phyloP scores from a whole-genome alignment of 2,888 invertebrate genomes.

The Nomada flava region DNA sequence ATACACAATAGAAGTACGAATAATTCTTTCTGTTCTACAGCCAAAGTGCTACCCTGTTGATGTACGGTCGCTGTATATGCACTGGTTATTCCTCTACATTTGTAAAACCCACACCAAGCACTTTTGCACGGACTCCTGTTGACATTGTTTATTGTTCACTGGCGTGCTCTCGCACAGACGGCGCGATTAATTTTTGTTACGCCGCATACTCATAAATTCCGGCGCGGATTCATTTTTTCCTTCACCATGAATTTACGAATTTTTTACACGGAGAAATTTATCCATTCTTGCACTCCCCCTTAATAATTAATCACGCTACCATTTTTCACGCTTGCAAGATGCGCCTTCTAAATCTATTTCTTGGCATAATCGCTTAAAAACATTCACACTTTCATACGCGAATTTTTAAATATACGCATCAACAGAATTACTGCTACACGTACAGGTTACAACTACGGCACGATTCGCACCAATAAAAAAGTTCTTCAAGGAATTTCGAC shows the following conservation, averaged over 20 bases:
- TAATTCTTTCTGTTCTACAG: too few species aligned
- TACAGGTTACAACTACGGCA: too few species aligned
- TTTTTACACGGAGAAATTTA: neutral
- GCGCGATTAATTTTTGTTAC: slow-evolving; percentile 58
- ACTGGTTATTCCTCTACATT: slow-evolving; percentile 22
- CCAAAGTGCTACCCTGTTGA: slow-evolving; percentile 5
- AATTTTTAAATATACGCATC: too few species aligned
- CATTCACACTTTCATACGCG: neutral
- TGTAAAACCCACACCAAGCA: slow-evolving; percentile 44
- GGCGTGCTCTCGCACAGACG: slow-evolving; percentile 26
- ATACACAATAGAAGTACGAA: too few species aligned
- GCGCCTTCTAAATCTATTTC: neutral
- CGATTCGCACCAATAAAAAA: too few species aligned
- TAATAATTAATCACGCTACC: slow-evolving; percentile 13
- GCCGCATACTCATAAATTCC: slow-evolving; percentile 39
- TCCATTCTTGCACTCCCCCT: slow-evolving; percentile 13
- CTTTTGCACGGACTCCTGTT: slow-evolving; percentile 39
- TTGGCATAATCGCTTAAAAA: neutral
- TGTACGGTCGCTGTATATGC: slow-evolving; percentile 36
- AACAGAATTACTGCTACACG: too few species aligned
- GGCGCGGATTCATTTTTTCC: slow-evolving; percentile 37
- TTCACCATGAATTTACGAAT: neutral
- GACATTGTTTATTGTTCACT: slow-evolving; percentile 60
- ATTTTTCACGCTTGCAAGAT: neutral
- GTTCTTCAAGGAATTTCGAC: too few species aligned